phyloP scores from a whole-genome alignment of 2,888 invertebrate species.

The Syrphus vitripennis region DNA sequence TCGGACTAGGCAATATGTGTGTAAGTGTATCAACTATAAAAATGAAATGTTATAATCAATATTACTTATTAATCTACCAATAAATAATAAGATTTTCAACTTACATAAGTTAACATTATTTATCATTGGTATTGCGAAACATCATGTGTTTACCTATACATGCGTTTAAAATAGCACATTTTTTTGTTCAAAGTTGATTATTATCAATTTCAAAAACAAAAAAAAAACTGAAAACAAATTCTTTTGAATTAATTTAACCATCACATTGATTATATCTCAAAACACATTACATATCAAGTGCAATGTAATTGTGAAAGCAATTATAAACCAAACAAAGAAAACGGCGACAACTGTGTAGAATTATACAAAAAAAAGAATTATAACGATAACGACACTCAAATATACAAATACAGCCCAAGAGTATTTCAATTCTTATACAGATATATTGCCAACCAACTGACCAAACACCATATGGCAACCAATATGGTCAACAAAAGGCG shows the following conservation, averaged over 20 bases:
- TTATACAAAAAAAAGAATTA: neutral
- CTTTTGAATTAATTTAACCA: constrained; percentile 25
- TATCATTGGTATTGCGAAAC: neutral
- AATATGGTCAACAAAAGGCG: constrained; percentile 75
- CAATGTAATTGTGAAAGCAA: constrained; percentile 68
- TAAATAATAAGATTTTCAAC: no score
- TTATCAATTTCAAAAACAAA: neutral
- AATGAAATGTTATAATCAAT: no score
- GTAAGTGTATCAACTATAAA: no score
- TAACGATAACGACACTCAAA: neutral
- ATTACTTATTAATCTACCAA: no score
- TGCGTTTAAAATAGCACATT: neutral
- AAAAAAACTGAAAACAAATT: neutral
- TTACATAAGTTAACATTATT: neutral
- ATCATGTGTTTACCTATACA: neutral
- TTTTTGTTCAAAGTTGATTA: neutral
- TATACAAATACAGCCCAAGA: neutral
- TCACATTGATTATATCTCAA: constrained; percentile 56
- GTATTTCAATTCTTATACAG: neutral
- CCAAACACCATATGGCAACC: constrained; percentile 72
- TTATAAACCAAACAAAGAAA: constrained; percentile 54
- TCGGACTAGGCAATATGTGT: no score
- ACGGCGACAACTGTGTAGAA: neutral
- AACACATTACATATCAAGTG: constrained; percentile 58
- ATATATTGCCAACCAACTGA: constrained; percentile 22